These are phyloP conservation scores for Scotopteryx bipunctaria DNA, from an alignment of 2,888 invertebrate genomes.

Conservation along the genomic window DNA sequence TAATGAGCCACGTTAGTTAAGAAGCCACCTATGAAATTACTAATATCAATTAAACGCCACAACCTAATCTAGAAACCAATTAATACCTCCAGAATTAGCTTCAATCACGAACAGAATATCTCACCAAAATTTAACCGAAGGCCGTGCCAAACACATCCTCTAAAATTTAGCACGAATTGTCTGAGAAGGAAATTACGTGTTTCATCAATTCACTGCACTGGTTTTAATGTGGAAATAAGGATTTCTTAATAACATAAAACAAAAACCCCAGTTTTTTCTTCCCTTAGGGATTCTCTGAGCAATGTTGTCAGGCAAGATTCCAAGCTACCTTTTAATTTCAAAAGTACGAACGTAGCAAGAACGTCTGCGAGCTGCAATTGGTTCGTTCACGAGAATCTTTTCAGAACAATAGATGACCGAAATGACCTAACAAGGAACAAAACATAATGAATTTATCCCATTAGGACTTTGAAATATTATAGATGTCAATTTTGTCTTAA, in stretches of 20 bases:
- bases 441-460: too few relatives aligned
- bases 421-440: too few relatives aligned
- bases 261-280: too few relatives aligned
- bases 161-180: slow-evolving; percentile 48
- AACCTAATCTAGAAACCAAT: slow-evolving; percentile 29
- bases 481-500: too few relatives aligned
- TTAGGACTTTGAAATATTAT: too few relatives aligned
- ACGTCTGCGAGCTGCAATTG: too few relatives aligned
- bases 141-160: slow-evolving; percentile 47
- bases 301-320: too few relatives aligned
- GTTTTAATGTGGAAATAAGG: background rate
- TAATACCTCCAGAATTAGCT: slow-evolving; percentile 33
- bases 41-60: slow-evolving; percentile 18
- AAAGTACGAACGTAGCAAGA: too few relatives aligned
- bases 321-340: too few relatives aligned
- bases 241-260: background rate
- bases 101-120: slow-evolving; percentile 39
- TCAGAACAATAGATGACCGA: too few relatives aligned
- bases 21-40: slow-evolving; percentile 27
- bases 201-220: slow-evolving; percentile 5
- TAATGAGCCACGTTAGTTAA: slow-evolving; percentile 18
- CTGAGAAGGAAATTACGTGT: slow-evolving; percentile 26
- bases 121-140: slow-evolving; percentile 41
- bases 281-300: too few relatives aligned
- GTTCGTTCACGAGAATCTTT: too few relatives aligned